phyloP scores from a whole-genome alignment of 2,797 vertebrate species.

The Danionella dracula region DNA sequence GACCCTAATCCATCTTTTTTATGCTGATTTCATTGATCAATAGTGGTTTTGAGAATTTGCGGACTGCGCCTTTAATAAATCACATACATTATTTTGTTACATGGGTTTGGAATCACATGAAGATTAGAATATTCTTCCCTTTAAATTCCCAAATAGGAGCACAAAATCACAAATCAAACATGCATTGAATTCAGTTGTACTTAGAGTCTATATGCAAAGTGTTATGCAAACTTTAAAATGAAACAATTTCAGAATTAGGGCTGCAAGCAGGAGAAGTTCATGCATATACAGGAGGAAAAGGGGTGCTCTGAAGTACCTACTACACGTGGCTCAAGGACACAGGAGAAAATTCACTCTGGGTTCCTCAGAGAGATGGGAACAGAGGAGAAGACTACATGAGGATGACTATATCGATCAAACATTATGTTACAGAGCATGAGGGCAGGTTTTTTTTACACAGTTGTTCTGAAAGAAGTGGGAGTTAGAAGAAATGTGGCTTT shows the following conservation, averaged over 20 bases:
- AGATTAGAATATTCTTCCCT: too few species aligned
- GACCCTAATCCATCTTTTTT: too few species aligned
- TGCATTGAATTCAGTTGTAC: not conserved
- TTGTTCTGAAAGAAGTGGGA: slow-evolving; percentile 3
- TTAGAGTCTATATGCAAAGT: too few species aligned
- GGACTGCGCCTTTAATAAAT: too few species aligned
- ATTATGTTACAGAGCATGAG: not conserved
- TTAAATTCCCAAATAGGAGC: not conserved
- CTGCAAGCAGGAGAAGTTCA: slow-evolving; percentile 5
- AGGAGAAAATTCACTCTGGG: slow-evolving; percentile 46
- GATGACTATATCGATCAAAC: slow-evolving; percentile 15
- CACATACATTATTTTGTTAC: too few species aligned
- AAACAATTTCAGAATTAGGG: not conserved
- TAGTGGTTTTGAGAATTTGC: too few species aligned
- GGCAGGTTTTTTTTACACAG: not conserved
- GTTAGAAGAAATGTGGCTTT: not conserved
- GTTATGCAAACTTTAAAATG: too few species aligned
- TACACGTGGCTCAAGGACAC: slow-evolving; percentile 29
- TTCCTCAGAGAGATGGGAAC: slow-evolving; percentile 45
- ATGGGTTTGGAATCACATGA: too few species aligned
- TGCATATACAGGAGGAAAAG: slow-evolving; percentile 1
- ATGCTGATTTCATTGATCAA: too few species aligned
- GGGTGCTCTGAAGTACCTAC: slow-evolving; percentile 47
- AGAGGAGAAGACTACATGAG: slow-evolving; percentile 42
- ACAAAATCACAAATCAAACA: not conserved